Percentiles rank a stretch among this genome's conserved stretches.
Evolutionary conservation across 2,888 invertebrate genomes (phyloP).

Genomic region (Plusia festucae): DNA sequence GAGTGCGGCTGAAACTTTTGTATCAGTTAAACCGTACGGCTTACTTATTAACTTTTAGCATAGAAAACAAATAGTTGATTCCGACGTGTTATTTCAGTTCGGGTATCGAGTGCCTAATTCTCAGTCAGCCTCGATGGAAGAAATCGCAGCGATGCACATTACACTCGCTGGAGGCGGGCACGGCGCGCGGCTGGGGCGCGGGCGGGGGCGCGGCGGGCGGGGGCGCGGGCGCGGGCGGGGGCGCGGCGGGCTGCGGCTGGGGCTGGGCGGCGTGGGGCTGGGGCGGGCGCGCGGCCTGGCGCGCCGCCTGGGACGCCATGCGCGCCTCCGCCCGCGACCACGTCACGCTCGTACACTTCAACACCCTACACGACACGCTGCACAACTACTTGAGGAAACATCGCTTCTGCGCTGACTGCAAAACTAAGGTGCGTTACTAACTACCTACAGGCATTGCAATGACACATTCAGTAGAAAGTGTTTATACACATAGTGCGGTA

Average conservation of each 20-base stretch:
- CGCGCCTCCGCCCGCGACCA: constrained; percentile 94
- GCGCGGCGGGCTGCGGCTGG: constrained; percentile 91
- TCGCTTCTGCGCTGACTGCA: constrained; percentile 97
- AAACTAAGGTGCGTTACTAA: constrained; percentile 93
- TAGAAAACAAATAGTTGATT: background rate
- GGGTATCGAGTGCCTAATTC: constrained; percentile 93
- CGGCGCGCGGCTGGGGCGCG: constrained; percentile 92
- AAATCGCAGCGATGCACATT: constrained; percentile 96
- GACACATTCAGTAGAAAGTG: no score
- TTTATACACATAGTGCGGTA: no score
- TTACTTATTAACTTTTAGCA: background rate
- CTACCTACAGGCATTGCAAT: no score
- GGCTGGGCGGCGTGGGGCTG: constrained; percentile 93
- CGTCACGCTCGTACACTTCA: constrained; percentile 96
- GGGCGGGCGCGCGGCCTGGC: constrained; percentile 91
- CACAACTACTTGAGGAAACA: constrained; percentile 97
- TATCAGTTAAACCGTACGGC: no score
- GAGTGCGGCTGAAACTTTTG: no score
- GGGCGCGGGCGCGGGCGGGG: constrained; percentile 88
- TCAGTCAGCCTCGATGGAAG: constrained; percentile 95
- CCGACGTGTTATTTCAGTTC: constrained; percentile 83
- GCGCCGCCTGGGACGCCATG: constrained; percentile 96
- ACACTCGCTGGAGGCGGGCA: constrained; percentile 96
- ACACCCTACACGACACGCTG: constrained; percentile 94
- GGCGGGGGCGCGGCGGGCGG: constrained; percentile 82